A percentile compares a stretch with the other conserved stretches of the same genome.
These are phyloP conservation scores for Indicator maculatus DNA, from an alignment of 2,113 vertebrate species.

Conservation along the genomic window DNA sequence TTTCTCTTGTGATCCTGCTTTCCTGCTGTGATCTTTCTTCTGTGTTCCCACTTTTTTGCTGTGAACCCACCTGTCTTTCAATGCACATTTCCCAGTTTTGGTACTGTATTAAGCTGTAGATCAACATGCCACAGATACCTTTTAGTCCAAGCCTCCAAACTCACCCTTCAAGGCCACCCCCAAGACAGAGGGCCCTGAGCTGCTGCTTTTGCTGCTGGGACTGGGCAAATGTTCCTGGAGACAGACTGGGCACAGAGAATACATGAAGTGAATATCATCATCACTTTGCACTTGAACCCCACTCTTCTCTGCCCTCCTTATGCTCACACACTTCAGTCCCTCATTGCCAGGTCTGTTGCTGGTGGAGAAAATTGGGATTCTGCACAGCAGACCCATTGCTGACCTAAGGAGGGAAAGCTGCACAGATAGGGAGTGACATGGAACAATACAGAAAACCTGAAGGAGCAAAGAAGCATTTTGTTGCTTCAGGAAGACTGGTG, in stretches of 20 bases:
- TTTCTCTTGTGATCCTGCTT: too few relatives aligned
- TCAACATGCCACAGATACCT: background rate
- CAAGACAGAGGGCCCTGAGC: background rate
- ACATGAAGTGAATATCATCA: accelerated
- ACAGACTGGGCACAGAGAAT: background rate
- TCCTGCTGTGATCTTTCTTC: too few relatives aligned
- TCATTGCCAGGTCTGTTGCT: background rate
- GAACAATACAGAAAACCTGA: background rate
- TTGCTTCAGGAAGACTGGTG: background rate
- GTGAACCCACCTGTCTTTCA: background rate
- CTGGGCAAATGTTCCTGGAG: background rate
- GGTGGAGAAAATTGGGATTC: background rate
- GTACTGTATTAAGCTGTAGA: background rate
- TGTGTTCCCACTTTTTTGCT: background rate
- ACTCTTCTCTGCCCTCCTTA: accelerated
- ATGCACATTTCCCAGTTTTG: background rate
- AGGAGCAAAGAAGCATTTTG: background rate
- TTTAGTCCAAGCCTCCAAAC: background rate
- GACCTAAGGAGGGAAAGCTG: background rate
- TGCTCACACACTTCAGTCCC: background rate
- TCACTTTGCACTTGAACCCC: background rate
- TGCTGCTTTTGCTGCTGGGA: background rate
- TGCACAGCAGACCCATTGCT: background rate
- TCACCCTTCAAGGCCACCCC: background rate
- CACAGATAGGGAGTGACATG: accelerated